Conservation (phyloP, 2,888 invertebrate species). For the Harpalus rubripes region DNA sequence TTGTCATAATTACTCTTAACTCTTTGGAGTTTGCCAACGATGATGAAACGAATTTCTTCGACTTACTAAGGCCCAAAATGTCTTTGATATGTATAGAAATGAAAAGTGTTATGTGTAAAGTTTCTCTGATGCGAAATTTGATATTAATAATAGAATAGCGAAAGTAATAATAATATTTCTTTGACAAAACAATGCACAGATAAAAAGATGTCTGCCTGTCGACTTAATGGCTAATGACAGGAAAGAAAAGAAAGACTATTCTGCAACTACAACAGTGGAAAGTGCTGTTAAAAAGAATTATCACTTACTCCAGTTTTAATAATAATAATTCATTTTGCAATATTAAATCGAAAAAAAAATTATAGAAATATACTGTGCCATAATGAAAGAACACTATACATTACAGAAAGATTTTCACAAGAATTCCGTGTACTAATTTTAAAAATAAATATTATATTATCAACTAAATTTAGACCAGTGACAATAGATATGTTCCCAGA, state of each 20-base stretch:
- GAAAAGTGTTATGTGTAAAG: conserved; percentile 32
- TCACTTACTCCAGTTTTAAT: too few relatives aligned
- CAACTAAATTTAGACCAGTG: not conserved
- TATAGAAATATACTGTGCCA: too few relatives aligned
- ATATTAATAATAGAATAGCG: conserved; percentile 42
- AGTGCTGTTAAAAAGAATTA: not conserved
- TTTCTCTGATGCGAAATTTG: conserved; percentile 44
- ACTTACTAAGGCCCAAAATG: too few relatives aligned
- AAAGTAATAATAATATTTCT: conserved; percentile 45
- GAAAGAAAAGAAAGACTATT: not conserved
- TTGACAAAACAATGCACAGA: conserved; percentile 27
- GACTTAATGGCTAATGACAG: conserved; percentile 41
- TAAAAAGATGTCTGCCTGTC: conserved; percentile 22
- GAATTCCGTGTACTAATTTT: not conserved
- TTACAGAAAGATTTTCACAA: not conserved
- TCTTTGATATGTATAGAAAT: conserved; percentile 13
- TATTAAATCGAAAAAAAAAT: too few relatives aligned
- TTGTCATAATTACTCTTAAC: too few relatives aligned
- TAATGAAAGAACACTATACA: too few relatives aligned
- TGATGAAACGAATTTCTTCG: too few relatives aligned
- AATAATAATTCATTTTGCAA: too few relatives aligned
- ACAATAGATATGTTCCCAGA: not conserved
- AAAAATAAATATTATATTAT: conserved; percentile 6
- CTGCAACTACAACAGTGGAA: not conserved
- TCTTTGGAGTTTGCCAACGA: too few relatives aligned